Evolutionary conservation across 2,113 vertebrate genomes (phyloP).

Genomic region (Myrmophylax atrothorax): DNA sequence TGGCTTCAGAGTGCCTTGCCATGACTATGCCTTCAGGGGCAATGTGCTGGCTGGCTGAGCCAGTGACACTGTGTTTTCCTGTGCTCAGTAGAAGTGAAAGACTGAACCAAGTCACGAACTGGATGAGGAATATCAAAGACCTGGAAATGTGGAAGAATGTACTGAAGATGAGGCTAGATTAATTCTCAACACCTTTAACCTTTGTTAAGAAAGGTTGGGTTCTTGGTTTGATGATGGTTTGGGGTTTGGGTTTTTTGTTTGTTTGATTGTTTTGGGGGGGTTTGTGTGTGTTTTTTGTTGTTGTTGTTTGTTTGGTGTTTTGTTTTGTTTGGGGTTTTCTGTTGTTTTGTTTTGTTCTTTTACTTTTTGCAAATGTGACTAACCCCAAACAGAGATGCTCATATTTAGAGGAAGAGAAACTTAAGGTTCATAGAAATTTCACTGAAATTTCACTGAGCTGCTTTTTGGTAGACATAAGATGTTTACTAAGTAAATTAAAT

Average conservation of each 20-base stretch:
- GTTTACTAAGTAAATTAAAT: not conserved
- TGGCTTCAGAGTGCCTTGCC: not conserved
- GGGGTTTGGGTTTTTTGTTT: not conserved
- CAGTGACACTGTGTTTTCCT: not conserved
- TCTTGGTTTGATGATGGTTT: not conserved
- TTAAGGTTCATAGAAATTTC: not conserved
- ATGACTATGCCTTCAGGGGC: not conserved
- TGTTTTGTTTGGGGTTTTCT: not conserved
- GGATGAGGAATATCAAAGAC: not conserved
- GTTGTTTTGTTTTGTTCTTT: not conserved
- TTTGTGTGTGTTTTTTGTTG: no score
- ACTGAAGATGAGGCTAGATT: not conserved
- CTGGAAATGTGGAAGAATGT: not conserved
- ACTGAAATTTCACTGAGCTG: not conserved
- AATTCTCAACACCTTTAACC: not conserved
- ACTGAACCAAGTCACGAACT: accelerated
- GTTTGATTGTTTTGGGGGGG: no score
- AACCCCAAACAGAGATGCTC: not conserved
- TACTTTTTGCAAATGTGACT: not conserved
- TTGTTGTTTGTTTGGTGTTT: no score
- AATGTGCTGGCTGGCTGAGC: not conserved
- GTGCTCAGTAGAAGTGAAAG: not conserved
- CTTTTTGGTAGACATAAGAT: not conserved
- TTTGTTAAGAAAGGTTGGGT: not conserved
- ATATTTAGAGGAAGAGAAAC: not conserved